phyloP scores from a whole-genome alignment of 1,140 invertebrate species.

The Tetramorium alpestre region DNA sequence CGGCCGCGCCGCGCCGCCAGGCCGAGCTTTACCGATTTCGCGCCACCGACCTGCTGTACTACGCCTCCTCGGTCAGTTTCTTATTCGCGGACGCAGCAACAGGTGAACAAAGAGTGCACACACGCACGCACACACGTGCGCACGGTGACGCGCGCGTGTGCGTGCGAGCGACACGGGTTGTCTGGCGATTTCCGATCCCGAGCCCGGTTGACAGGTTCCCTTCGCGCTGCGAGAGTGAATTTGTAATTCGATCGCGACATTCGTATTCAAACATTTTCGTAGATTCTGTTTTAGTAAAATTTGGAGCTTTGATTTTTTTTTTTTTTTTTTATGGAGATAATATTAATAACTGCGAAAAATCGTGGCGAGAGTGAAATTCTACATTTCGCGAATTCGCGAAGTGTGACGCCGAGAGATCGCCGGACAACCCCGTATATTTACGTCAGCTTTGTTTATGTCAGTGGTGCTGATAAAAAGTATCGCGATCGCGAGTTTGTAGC shows the following conservation, averaged over 20 bases:
- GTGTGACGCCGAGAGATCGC: background rate
- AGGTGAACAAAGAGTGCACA: slow-evolving; percentile 77
- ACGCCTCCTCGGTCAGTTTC: slow-evolving; percentile 79
- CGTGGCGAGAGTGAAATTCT: background rate
- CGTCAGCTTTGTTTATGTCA: background rate
- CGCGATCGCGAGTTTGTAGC: background rate
- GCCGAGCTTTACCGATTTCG: slow-evolving; percentile 74
- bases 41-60: slow-evolving; percentile 78
- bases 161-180: background rate
- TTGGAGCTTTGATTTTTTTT: background rate
- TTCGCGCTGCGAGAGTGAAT: too few relatives aligned
- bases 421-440: slow-evolving; percentile 10
- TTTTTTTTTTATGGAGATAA: background rate
- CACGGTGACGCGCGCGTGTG: background rate
- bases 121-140: background rate
- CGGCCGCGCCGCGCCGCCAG: slow-evolving; percentile 65
- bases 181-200: background rate
- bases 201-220: background rate
- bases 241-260: background rate
- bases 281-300: background rate
- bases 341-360: background rate
- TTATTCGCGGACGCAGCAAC: slow-evolving; percentile 80
- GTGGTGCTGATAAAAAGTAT: background rate
- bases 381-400: background rate
- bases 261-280: background rate